phyloP scores from a whole-genome alignment of 1,140 invertebrate genomes.

The Himalopsyche phryganea region DNA sequence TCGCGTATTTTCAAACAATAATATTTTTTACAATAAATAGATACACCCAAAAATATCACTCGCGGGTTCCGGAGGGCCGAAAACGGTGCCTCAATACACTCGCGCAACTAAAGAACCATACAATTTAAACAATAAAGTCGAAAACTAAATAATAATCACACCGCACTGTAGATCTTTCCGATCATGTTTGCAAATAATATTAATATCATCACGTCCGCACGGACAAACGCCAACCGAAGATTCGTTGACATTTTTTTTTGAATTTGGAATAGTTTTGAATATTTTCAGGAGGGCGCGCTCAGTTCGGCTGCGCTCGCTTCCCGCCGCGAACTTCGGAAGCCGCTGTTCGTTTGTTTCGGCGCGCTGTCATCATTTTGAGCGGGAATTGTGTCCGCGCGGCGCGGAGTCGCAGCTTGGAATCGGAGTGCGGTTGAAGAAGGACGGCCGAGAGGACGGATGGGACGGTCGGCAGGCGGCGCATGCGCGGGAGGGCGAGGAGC shows the following conservation, averaged over 20 bases:
- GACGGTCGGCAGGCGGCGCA: conserved; percentile 13
- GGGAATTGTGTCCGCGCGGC: conserved; percentile 13
- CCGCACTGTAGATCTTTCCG: conserved; percentile 10
- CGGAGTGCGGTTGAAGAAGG: conserved; percentile 17
- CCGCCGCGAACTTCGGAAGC: too few relatives aligned
- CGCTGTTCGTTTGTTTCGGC: conserved; percentile 1
- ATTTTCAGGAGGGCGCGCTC: too few relatives aligned
- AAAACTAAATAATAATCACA: conserved; percentile 10
- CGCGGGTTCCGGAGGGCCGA: neutral
- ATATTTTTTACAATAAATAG: neutral
- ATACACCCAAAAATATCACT: conserved; percentile 16
- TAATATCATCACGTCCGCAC: too few relatives aligned
- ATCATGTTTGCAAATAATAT: too few relatives aligned
- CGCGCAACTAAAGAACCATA: neutral
- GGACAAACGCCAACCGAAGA: too few relatives aligned
- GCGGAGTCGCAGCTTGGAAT: conserved; percentile 15
- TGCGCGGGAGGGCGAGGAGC: conserved; percentile 4
- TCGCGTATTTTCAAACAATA: conserved; percentile 36
- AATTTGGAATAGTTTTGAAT: too few relatives aligned
- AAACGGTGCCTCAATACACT: neutral
- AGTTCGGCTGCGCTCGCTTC: too few relatives aligned
- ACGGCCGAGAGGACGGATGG: neutral
- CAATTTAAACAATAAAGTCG: conserved; percentile 13
- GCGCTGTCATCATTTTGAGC: conserved; percentile 1
- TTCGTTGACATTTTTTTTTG: too few relatives aligned